Percentiles rank a stretch among this genome's conserved stretches.
Conservation (phyloP, 2,797 vertebrate genomes). For the Diplodus sargus region DNA sequence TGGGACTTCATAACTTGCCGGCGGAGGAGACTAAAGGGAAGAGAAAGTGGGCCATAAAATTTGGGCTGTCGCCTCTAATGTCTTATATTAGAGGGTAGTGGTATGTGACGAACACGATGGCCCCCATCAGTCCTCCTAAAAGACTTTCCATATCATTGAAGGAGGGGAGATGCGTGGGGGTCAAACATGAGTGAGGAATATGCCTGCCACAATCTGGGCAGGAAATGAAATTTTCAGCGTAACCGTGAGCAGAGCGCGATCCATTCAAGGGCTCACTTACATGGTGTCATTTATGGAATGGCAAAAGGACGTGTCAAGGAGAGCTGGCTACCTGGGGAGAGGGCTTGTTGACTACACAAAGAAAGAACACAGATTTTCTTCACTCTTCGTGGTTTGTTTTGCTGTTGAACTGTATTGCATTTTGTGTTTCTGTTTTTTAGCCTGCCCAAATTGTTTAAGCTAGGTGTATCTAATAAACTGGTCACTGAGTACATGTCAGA, state of each 20-base stretch:
- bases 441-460: no score
- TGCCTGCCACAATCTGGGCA: not conserved
- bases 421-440: no score
- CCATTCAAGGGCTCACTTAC: slow-evolving; percentile 10
- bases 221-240: not conserved
- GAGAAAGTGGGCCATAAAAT: slow-evolving; percentile 42
- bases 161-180: not conserved
- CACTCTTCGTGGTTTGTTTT: not conserved
- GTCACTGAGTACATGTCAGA: no score
- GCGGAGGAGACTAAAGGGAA: slow-evolving; percentile 16
- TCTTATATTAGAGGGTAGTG: slow-evolving; percentile 61
- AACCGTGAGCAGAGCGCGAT: not conserved
- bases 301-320: not conserved
- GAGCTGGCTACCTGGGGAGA: not conserved
- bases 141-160: slow-evolving; percentile 20
- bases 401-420: no score
- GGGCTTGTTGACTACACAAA: not conserved
- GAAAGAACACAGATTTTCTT: not conserved
- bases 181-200: slow-evolving; percentile 10
- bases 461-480: no score
- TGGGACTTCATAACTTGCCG: slow-evolving; percentile 26
- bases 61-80: slow-evolving; percentile 50
- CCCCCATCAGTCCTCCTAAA: slow-evolving; percentile 56
- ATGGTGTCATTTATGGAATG: not conserved
- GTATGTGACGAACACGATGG: slow-evolving; percentile 67